These are phyloP conservation scores for Dendrocopos noguchii DNA, from an alignment of 2,113 vertebrate species.

Conservation along the genomic window DNA sequence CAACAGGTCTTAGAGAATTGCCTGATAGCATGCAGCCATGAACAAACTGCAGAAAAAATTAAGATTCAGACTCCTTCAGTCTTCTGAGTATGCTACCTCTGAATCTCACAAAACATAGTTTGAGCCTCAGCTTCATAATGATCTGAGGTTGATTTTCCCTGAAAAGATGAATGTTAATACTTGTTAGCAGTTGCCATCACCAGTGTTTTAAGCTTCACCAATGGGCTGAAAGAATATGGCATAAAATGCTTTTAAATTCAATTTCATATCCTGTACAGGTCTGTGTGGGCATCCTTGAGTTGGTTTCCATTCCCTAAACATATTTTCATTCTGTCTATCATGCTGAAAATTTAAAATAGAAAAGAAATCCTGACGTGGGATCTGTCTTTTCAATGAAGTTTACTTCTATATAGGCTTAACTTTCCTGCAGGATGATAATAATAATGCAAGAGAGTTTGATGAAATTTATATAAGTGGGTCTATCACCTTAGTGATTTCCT, in stretches of 20 bases:
- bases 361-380: slow-evolving; percentile 42
- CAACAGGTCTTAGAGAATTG: neutral
- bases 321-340: slow-evolving; percentile 21
- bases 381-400: slow-evolving; percentile 47
- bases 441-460: slow-evolving; percentile 39
- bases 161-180: neutral
- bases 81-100: neutral
- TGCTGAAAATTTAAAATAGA: slow-evolving; percentile 43
- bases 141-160: neutral
- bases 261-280: neutral
- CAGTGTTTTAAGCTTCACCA: neutral
- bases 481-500: slow-evolving; percentile 49
- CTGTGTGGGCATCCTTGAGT: neutral
- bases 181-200: neutral
- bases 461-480: slow-evolving; percentile 49
- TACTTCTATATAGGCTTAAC: slow-evolving; percentile 37
- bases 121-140: neutral
- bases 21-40: neutral
- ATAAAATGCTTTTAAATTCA: slow-evolving; percentile 31
- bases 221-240: neutral
- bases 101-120: neutral
- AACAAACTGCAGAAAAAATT: neutral
- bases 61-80: neutral
- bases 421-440: slow-evolving; percentile 39
- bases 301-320: slow-evolving; percentile 20